Base-by-base conservation (phyloP, 2,888 invertebrate genomes). In the Encarsia formosa region DNA sequence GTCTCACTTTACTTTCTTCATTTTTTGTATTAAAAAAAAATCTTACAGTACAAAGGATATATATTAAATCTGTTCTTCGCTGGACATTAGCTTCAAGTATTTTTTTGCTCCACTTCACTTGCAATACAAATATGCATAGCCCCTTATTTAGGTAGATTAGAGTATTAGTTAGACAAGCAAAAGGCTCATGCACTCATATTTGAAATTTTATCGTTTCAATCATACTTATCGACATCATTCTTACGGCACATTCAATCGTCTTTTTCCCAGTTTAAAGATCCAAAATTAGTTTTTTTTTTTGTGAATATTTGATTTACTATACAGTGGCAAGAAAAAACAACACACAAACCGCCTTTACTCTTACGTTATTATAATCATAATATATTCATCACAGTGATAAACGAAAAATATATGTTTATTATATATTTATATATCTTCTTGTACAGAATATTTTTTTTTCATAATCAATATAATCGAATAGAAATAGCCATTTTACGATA, bases 351-450 rank as follows among this genome's bases (percentile, higher is more conserved):
- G 62, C 63, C 65, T 70, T 69, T 69, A 57, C 56, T 55, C 65
- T 70, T 50, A 50, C 47, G 66, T 63, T 68, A 65, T 66, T 66
- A 64, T 68, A 64, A 64, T 64, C 65, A 66, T 67, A 63, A 67
- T 63, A 59, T 68, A 69, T 68, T 70, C 68, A 69, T 70, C 70
- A 70, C 68, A 69, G 68, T 69, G 65, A 65, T 67, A 70, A 70
- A 71, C 65, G 65, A 68, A 70, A 66, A 69, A 65, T 63, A 66
- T 67, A 65, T 65, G 58, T 62, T 49, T 57, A 59, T 62, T 57
- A 51, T 62, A 51, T 61, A 63, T 65, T 59, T 64, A 59, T 59
- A 57, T 58, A 34, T 23, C 63, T 63, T 62, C 62, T 66, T 67
- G 64, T 66, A 66, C 65, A 64, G 61, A 65, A 63, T 59, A 64